Evolutionary conservation across 1,140 invertebrate genomes (phyloP).

Genomic region (Leptinotarsa lineolata): DNA sequence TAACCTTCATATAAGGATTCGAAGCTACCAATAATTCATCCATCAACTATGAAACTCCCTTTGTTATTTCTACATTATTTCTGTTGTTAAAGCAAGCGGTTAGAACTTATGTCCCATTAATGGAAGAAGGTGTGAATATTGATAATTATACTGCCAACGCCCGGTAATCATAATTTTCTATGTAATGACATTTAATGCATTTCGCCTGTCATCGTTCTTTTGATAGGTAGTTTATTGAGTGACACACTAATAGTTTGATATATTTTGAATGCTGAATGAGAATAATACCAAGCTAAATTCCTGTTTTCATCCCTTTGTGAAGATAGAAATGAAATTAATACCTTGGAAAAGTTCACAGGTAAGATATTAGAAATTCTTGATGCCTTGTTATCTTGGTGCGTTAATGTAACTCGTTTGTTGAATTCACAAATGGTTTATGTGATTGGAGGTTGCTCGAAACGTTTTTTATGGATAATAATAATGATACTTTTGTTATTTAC

Average conservation of each 20-base stretch:
- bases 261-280: neutral
- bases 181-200: neutral
- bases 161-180: neutral
- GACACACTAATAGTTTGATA: neutral
- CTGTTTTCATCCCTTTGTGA: neutral
- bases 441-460: too few relatives aligned
- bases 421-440: too few relatives aligned
- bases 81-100: neutral
- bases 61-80: neutral
- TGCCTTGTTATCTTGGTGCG: too few relatives aligned
- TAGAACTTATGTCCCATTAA: neutral
- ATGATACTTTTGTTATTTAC: too few relatives aligned
- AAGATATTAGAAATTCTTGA: neutral
- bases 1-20: too few relatives aligned
- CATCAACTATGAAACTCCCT: too few relatives aligned
- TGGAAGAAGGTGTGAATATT: neutral
- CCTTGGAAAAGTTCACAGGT: neutral
- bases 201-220: neutral
- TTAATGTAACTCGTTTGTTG: too few relatives aligned
- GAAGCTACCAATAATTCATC: too few relatives aligned
- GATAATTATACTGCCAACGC: neutral
- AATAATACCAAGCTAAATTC: slow-evolving; percentile 1
- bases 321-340: neutral
- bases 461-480: too few relatives aligned
- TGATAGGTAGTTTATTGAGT: neutral